Evolutionary conservation across 53 echinoderm and acorn worm genomes (phyloP).

Genomic region (Paracentrotus lividus): DNA sequence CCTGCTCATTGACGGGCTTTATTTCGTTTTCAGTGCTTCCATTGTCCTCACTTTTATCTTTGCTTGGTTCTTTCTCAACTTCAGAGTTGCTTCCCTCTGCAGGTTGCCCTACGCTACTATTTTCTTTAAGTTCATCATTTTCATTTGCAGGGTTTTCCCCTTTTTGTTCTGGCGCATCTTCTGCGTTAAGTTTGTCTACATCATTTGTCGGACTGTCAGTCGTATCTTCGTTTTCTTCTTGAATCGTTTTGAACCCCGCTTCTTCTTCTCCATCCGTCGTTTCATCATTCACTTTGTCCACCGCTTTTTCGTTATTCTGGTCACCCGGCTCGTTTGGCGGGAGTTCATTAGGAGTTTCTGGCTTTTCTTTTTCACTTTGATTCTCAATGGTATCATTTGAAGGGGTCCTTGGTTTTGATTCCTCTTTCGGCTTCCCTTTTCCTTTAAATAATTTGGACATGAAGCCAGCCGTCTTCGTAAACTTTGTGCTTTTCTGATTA

Average conservation of each 20-base stretch:
- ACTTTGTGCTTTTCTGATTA: conserved; percentile 44
- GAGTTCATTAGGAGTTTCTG: neutral
- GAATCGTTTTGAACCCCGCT: too few species aligned
- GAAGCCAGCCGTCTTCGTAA: conserved; percentile 41
- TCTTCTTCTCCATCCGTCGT: neutral
- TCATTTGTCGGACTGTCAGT: neutral
- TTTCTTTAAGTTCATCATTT: neutral
- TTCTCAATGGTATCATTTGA: neutral
- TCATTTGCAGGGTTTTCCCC: neutral
- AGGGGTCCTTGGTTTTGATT: neutral
- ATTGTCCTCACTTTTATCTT: neutral
- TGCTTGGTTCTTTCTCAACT: neutral
- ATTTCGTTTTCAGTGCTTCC: neutral
- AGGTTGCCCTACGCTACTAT: neutral
- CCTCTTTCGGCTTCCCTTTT: neutral
- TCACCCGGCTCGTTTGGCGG: neutral
- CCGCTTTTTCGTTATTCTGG: neutral
- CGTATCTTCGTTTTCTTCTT: neutral
- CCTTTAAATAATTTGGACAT: conserved; percentile 50
- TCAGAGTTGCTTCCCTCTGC: neutral
- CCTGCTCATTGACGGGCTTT: neutral
- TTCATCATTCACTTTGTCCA: neutral
- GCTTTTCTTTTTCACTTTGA: neutral
- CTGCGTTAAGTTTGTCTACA: neutral
- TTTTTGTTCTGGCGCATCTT: neutral